Percentiles rank a stretch among this genome's conserved stretches.
These are phyloP conservation scores for Poeciliopsis turrubarensis DNA, from an alignment of 2,113 vertebrate species.

Conservation along the genomic window DNA sequence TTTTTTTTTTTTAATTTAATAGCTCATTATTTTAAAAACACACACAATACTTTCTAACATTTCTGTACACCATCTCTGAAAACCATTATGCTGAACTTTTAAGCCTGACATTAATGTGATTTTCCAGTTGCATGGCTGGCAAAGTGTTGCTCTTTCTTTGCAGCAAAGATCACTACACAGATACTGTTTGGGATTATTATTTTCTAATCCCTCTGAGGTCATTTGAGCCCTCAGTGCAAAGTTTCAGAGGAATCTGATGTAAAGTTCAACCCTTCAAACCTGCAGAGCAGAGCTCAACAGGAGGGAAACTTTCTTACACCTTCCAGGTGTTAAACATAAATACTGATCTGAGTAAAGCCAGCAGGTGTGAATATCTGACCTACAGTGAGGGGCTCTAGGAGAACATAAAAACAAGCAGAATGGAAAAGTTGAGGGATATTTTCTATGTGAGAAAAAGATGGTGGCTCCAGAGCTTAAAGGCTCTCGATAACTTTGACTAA, in stretches of 20 bases:
- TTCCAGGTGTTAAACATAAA: constrained; percentile 6
- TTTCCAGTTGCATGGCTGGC: neutral
- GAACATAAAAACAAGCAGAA: neutral
- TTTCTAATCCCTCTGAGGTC: constrained; percentile 31
- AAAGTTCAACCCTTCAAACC: neutral
- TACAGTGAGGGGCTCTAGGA: constrained; percentile 4
- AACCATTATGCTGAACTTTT: neutral
- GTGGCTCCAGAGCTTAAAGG: no score
- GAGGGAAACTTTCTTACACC: neutral
- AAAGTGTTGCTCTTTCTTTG: neutral
- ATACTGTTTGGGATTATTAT: constrained; percentile 16
- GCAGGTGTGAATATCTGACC: constrained; percentile 6
- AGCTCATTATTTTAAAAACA: neutral
- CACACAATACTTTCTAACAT: neutral
- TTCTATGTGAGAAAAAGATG: neutral
- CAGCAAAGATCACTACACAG: neutral
- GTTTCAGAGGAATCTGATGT: constrained; percentile 45
- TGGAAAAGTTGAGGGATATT: neutral
- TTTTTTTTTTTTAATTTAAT: neutral
- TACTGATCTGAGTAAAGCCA: neutral
- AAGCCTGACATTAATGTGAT: neutral
- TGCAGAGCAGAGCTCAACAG: constrained; percentile 1
- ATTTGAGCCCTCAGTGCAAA: constrained; percentile 8
- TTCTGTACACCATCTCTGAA: neutral
- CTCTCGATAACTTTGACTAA: no score